Base-by-base conservation (phyloP, 92 coral and sea anemone species). In the Meandrina meandrites region DNA sequence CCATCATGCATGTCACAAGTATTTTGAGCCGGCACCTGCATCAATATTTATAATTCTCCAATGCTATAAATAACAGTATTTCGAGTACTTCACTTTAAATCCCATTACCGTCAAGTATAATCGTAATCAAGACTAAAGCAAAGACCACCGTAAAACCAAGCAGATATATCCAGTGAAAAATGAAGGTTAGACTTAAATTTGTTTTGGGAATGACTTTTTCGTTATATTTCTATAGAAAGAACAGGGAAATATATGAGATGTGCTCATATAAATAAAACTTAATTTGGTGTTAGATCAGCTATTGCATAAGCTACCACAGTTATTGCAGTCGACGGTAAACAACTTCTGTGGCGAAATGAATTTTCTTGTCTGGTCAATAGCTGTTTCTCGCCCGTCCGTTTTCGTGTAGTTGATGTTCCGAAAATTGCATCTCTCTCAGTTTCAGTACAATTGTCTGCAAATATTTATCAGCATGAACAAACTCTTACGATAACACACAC, bases 11-110 rank as follows among this genome's bases (percentile, higher is more conserved):
- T 64, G n/a, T 42, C 62, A 36, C 17, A 80, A 81, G 32, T 48
- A 66, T 66, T 37, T 64, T 45, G 8, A 13, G 34, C 14, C 68
- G n/a, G n/a, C 73, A 35, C 56, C 73, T 31, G 19, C 28, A 58
- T 40, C 14, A 66, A 66, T 27, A 66, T 66, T 10, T 27, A 12
- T 66, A 66, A 28, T 60, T 60, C 30, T 60, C 68, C 1, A 24
- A 5, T 24, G 68, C 68, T 60, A 66, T 81, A 81, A 57, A 79
- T 79, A 79, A 48, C 34, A 57, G 73, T 35, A 22, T 19, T 35
- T 34, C 48, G 17, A 22, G 47, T 21, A 60, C 68, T 60, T 60
- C 14, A 5, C 0, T 9, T 58, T 19, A 9, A 28, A 58, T 24
- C n/a, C n/a, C n/a, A 24, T 22, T 6, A 24, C 30, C 1, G 34